Conservation (phyloP, 2,797 vertebrate species). For the Atherinosoma microstoma region DNA sequence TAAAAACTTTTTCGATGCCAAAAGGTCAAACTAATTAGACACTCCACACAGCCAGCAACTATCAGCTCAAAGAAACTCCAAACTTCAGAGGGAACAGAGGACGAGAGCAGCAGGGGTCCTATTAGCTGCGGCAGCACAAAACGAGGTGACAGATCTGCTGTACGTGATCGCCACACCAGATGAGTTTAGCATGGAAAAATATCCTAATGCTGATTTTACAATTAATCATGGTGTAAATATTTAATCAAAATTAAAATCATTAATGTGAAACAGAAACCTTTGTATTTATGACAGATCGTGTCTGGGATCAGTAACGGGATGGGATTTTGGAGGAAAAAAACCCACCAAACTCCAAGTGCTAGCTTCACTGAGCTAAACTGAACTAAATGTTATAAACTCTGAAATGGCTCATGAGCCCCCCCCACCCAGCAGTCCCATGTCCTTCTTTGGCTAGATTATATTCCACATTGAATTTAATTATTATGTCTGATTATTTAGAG, state of each 20-base stretch:
- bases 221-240: neutral
- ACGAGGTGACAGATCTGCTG: neutral
- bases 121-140: neutral
- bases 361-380: too few species aligned
- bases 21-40: conserved; percentile 9
- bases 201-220: neutral
- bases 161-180: neutral
- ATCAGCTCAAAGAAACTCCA: neutral
- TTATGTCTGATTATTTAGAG: too few species aligned
- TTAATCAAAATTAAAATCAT: neutral
- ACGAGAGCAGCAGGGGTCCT: neutral
- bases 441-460: too few species aligned
- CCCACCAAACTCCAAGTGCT: too few species aligned
- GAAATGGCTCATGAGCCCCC: too few species aligned
- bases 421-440: too few species aligned
- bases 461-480: too few species aligned
- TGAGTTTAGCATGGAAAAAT: neutral
- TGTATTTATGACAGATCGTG: neutral
- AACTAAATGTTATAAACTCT: too few species aligned
- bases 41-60: neutral
- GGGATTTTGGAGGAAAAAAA: too few species aligned
- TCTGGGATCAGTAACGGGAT: neutral
- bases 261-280: neutral
- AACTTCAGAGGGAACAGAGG: neutral
- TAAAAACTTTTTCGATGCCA: neutral